These are phyloP conservation scores for Salmo trutta DNA, from an alignment of 2,797 vertebrate genomes.

Conservation along the genomic window DNA sequence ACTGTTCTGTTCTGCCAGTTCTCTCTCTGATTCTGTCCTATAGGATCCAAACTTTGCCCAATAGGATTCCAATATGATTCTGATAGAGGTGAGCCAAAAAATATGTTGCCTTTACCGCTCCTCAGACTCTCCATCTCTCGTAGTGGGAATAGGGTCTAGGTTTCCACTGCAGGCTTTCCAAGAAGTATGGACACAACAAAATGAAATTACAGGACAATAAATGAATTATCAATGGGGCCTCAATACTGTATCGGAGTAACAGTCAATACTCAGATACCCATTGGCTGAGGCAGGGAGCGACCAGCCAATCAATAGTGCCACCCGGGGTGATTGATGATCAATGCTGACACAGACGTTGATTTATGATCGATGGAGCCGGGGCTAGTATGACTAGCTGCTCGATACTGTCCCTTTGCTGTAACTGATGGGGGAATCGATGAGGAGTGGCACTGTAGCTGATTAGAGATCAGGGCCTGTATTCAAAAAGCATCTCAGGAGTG, in stretches of 20 bases:
- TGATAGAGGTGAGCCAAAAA: not conserved
- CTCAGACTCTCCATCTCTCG: too few species aligned
- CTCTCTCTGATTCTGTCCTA: not conserved
- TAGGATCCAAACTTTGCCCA: not conserved
- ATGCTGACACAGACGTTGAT: constrained; percentile 67
- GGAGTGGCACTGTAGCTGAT: constrained; percentile 66
- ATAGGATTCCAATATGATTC: not conserved
- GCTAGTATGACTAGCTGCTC: constrained; percentile 54
- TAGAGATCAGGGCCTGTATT: constrained; percentile 51
- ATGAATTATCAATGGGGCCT: constrained; percentile 76
- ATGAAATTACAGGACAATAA: constrained; percentile 78
- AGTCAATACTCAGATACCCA: constrained; percentile 58
- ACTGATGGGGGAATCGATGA: constrained; percentile 71
- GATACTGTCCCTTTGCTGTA: constrained; percentile 65
- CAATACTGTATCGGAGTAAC: constrained; percentile 68
- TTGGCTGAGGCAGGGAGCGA: constrained; percentile 49
- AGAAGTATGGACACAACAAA: constrained; percentile 70
- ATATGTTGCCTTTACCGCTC: too few species aligned
- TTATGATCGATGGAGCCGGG: constrained; percentile 69
- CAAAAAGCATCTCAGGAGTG: too few species aligned
- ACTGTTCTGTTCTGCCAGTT: not conserved
- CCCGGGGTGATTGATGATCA: constrained; percentile 70
- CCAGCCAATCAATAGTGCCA: constrained; percentile 65
- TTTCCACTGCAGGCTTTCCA: constrained; percentile 63
- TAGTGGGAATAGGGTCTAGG: constrained; percentile 21